Percentiles rank a stretch among this genome's conserved stretches.
Conservation (phyloP, 1,140 invertebrate genomes). For the Drosophila bipectinata region DNA sequence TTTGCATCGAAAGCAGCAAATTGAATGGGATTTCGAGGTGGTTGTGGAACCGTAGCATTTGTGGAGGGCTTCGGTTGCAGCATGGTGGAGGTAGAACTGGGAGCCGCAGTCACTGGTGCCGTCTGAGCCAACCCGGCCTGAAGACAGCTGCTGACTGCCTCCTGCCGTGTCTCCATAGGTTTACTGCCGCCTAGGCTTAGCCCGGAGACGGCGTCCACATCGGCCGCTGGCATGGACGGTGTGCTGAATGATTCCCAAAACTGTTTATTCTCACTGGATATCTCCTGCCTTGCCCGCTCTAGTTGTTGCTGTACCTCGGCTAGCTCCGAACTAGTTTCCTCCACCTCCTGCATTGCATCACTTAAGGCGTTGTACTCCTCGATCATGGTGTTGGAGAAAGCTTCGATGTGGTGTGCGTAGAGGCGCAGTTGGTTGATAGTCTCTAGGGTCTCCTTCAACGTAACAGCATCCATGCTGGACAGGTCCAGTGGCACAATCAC, state of each 20-base stretch:
- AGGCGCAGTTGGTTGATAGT: slow-evolving; percentile 55
- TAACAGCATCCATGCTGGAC: slow-evolving; percentile 39
- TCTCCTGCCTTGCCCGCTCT: background rate
- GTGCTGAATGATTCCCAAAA: slow-evolving; percentile 33
- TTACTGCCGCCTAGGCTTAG: background rate
- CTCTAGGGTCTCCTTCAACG: slow-evolving; percentile 48
- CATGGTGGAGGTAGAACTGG: background rate
- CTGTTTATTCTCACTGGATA: background rate
- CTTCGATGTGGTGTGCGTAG: slow-evolving; percentile 58
- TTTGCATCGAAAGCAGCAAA: background rate
- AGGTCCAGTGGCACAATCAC: slow-evolving; percentile 73
- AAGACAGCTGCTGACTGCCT: slow-evolving; percentile 14
- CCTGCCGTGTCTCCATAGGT: background rate
- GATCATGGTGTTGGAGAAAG: slow-evolving; percentile 60
- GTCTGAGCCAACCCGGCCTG: background rate
- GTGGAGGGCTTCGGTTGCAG: background rate
- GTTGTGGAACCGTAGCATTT: background rate
- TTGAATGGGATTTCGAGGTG: background rate
- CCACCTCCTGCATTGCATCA: slow-evolving; percentile 2
- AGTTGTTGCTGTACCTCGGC: background rate
- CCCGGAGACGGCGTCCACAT: slow-evolving; percentile 41
- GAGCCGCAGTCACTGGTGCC: background rate
- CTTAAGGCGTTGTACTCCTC: slow-evolving; percentile 43
- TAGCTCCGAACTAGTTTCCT: background rate
- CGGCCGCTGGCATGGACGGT: background rate